These are phyloP conservation scores for Dipodomys spectabilis DNA, from an alignment of 2,113 vertebrate genomes.

Conservation along the genomic window DNA sequence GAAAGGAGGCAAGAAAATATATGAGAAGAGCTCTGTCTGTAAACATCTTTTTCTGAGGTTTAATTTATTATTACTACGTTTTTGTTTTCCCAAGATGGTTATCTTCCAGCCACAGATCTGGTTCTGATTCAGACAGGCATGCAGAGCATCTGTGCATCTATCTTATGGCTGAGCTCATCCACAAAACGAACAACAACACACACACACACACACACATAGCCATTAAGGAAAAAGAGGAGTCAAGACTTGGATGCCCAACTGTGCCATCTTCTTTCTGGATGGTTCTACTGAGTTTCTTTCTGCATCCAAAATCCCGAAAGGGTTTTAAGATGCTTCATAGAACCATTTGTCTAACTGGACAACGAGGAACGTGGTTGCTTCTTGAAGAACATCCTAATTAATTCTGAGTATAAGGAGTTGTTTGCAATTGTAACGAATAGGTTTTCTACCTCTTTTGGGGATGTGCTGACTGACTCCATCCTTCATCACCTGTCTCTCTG, in stretches of 20 bases:
- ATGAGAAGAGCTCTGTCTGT: not conserved
- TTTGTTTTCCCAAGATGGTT: slow-evolving; percentile 45
- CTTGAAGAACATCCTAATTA: slow-evolving; percentile 47
- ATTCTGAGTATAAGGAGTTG: slow-evolving; percentile 66
- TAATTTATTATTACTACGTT: slow-evolving; percentile 27
- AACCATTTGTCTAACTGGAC: slow-evolving; percentile 53
- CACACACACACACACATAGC: slow-evolving; percentile 41
- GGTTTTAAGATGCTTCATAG: slow-evolving; percentile 54
- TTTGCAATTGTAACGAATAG: slow-evolving; percentile 64
- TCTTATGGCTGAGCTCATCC: not conserved
- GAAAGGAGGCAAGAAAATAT: not conserved
- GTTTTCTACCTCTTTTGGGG: slow-evolving; percentile 63
- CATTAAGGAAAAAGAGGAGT: slow-evolving; percentile 52
- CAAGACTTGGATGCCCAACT: slow-evolving; percentile 12
- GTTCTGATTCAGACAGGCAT: not conserved
- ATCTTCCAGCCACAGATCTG: not conserved
- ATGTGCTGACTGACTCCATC: not conserved
- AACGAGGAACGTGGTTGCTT: slow-evolving; percentile 56
- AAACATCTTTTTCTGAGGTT: slow-evolving; percentile 33
- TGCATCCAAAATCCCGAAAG: slow-evolving; percentile 63
- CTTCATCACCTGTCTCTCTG: not conserved
- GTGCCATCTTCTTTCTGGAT: slow-evolving; percentile 43
- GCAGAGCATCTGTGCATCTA: not conserved
- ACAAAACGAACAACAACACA: slow-evolving; percentile 64
- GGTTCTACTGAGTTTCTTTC: slow-evolving; percentile 74